Evolutionary conservation across 53 echinoderm and acorn worm genomes (phyloP).

Genomic region (Temnopleurus reevesii): DNA sequence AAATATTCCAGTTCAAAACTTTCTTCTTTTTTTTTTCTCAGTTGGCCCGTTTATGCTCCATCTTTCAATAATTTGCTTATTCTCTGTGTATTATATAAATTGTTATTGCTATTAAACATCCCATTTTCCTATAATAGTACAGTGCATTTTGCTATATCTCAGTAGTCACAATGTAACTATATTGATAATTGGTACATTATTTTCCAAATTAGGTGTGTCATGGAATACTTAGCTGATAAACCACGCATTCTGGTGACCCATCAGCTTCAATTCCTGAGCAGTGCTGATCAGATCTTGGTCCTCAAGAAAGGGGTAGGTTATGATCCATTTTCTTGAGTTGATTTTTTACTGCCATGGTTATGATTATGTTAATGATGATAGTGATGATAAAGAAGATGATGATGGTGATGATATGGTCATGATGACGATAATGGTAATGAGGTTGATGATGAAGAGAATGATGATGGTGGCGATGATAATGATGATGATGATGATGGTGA

Average conservation of each 20-base stretch:
- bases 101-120: no score
- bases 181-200: slow-evolving; percentile 47
- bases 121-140: no score
- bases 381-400: not conserved
- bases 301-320: slow-evolving; percentile 79
- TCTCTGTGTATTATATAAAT: no score
- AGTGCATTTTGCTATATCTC: no score
- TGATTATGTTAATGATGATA: not conserved
- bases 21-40: no score
- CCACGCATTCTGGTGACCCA: slow-evolving; percentile 95
- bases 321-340: no score
- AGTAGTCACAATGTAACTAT: no score
- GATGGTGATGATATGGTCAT: no score
- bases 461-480: slow-evolving; percentile 9
- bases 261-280: slow-evolving; percentile 87
- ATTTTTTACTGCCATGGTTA: no score
- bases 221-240: slow-evolving; percentile 85
- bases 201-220: slow-evolving; percentile 74
- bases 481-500: not conserved
- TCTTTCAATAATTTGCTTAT: no score
- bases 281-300: slow-evolving; percentile 84
- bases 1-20: no score
- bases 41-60: no score
- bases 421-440: not conserved
- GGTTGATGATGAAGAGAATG: not conserved